phyloP scores from a whole-genome alignment of 2,888 invertebrate genomes.

The Troides oblongomaculatus region DNA sequence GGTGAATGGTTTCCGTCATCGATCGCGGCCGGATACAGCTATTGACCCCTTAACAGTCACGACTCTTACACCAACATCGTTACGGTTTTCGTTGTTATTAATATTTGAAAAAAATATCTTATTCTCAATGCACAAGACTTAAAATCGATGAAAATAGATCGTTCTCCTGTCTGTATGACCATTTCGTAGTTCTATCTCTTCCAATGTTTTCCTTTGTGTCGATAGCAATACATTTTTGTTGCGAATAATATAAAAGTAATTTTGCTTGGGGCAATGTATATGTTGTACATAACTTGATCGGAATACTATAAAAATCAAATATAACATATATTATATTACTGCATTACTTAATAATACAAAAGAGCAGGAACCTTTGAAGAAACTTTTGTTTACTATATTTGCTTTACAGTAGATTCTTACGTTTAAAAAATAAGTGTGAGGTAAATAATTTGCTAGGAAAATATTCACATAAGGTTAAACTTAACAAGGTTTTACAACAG shows the following conservation, averaged over 20 bases:
- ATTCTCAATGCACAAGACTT: constrained; percentile 21
- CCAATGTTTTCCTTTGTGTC: constrained; percentile 27
- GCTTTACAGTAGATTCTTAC: background rate
- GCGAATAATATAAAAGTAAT: constrained; percentile 26
- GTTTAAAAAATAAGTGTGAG: too few species aligned
- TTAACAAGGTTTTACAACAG: too few species aligned
- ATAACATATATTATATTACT: background rate
- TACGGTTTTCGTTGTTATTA: constrained; percentile 39
- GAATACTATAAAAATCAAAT: constrained; percentile 6
- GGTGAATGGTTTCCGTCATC: constrained; percentile 56
- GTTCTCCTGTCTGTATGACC: constrained; percentile 24
- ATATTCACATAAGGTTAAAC: too few species aligned
- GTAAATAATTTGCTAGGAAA: too few species aligned
- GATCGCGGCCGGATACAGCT: constrained; percentile 66
- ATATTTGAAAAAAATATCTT: constrained; percentile 33
- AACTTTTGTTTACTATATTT: background rate
- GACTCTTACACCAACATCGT: constrained; percentile 44
- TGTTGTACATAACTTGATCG: constrained; percentile 6
- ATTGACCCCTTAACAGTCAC: constrained; percentile 61
- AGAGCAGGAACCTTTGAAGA: background rate
- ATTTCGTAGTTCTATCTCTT: constrained; percentile 27
- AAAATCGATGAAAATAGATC: constrained; percentile 7
- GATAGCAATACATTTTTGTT: constrained; percentile 26
- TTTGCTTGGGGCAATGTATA: constrained; percentile 10
- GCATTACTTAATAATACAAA: too few species aligned